phyloP scores from a whole-genome alignment of 2,113 vertebrate species.

The Serinus canaria region DNA sequence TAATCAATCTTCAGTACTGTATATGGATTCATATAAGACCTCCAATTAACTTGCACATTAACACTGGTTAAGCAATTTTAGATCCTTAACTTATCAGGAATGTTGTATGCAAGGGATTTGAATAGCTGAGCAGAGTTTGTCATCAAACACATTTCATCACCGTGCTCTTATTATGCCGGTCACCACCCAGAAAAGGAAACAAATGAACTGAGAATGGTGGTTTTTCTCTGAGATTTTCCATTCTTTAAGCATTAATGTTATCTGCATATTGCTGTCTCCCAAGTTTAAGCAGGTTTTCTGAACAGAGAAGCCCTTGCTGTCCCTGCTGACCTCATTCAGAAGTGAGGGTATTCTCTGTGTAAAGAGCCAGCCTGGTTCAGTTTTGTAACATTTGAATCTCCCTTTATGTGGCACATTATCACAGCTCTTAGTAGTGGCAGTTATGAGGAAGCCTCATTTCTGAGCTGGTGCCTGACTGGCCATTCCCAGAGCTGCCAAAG shows the following conservation, averaged over 20 bases:
- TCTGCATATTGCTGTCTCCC: neutral
- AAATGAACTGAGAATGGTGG: neutral
- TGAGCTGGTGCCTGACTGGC: neutral
- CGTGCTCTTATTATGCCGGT: neutral
- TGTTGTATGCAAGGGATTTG: neutral
- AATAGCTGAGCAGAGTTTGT: neutral
- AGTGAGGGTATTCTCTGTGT: neutral
- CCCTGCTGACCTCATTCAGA: neutral
- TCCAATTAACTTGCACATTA: constrained; percentile 52
- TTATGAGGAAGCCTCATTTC: neutral
- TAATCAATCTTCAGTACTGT: constrained; percentile 36
- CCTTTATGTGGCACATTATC: neutral
- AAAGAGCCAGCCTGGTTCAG: neutral
- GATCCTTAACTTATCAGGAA: constrained; percentile 39
- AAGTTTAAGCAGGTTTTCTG: neutral
- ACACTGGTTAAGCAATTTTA: constrained; percentile 24
- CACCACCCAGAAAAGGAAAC: neutral
- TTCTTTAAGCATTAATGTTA: neutral
- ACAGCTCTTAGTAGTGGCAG: rapidly evolving
- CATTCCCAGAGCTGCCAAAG: neutral
- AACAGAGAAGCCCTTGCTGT: neutral
- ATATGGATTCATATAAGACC: constrained; percentile 35
- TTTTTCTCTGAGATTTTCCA: neutral
- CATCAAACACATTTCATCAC: neutral
- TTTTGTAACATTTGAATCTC: neutral